Evolutionary conservation across 1,140 invertebrate genomes (phyloP).

Genomic region (Acromyrmex charruanus): DNA sequence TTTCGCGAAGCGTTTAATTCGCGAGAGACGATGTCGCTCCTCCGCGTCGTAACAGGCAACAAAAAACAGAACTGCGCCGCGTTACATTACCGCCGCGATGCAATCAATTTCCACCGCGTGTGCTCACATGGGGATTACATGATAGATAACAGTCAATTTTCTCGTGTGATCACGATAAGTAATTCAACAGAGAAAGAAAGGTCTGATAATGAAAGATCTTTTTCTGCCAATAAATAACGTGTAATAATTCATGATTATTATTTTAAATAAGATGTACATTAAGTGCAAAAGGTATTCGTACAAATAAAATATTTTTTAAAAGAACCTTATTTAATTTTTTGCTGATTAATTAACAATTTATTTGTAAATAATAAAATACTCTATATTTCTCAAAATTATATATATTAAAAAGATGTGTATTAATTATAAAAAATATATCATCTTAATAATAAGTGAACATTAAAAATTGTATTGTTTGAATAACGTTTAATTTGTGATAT

Average conservation of each 20-base stretch:
- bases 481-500: background rate
- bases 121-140: conserved; percentile 31
- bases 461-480: too few relatives aligned
- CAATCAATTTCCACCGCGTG: conserved; percentile 58
- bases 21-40: conserved; percentile 16
- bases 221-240: background rate
- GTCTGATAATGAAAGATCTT: conserved; percentile 15
- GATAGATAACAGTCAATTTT: conserved; percentile 58
- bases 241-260: background rate
- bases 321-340: too few relatives aligned
- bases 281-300: too few relatives aligned
- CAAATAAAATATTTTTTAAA: too few relatives aligned
- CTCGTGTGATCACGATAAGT: conserved; percentile 37
- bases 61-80: conserved; percentile 46
- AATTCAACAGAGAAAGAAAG: background rate
- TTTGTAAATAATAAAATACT: too few relatives aligned
- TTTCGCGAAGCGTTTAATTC: conserved; percentile 40
- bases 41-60: conserved; percentile 5
- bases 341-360: too few relatives aligned
- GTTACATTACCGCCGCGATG: conserved; percentile 50
- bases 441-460: too few relatives aligned
- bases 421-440: too few relatives aligned
- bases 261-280: background rate
- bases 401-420: too few relatives aligned
- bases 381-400: too few relatives aligned